Percentiles rank a stretch among this genome's conserved stretches.
Conservation (phyloP, 2,888 invertebrate species). For the Eupithecia vulgata region DNA sequence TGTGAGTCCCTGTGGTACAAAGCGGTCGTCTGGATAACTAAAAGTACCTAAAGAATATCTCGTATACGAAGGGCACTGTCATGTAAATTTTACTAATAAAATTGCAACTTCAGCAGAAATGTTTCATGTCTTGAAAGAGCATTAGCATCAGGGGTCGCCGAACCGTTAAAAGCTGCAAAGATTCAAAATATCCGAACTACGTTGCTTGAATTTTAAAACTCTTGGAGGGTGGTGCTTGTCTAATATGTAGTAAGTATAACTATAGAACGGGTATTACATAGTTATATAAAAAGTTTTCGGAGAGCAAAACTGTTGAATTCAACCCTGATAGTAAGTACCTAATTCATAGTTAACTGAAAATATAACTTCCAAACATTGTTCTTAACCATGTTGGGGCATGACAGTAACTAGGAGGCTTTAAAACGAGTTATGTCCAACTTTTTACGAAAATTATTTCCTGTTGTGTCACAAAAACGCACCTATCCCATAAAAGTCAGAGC, state of each 20-base stretch:
- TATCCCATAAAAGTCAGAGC: no score
- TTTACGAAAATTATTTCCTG: no score
- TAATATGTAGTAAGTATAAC: no score
- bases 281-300: neutral
- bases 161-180: neutral
- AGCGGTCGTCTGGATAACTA: conserved; percentile 17
- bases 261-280: no score
- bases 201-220: conserved; percentile 1
- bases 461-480: no score
- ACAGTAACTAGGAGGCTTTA: neutral
- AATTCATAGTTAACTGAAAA: no score
- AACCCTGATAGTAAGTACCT: no score
- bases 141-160: neutral
- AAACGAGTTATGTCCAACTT: neutral
- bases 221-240: neutral
- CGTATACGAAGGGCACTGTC: neutral
- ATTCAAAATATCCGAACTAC: neutral
- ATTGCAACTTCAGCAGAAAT: neutral
- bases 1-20: neutral
- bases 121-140: neutral
- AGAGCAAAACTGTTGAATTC: neutral
- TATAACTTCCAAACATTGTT: neutral
- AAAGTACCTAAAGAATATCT: neutral
- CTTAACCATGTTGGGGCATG: neutral
- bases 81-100: neutral